These are phyloP conservation scores for Gambelia wislizenii DNA, from an alignment of 2,797 vertebrate species.

Conservation along the genomic window DNA sequence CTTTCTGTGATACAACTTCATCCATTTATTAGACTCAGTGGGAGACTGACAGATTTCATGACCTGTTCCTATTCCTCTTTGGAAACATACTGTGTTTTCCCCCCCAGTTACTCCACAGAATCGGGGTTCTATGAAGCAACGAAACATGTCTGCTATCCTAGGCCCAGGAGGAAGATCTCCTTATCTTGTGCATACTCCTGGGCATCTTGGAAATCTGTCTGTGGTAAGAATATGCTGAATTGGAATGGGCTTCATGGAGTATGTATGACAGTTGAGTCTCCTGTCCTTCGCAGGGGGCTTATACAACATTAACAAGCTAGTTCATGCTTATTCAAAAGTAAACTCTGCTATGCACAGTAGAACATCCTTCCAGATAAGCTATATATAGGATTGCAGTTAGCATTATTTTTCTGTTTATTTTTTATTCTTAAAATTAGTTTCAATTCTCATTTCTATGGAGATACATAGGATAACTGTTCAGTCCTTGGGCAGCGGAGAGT, in stretches of 20 bases:
- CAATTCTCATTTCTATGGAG: not conserved
- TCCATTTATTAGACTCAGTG: not conserved
- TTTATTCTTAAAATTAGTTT: not conserved
- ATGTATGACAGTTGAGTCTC: not conserved
- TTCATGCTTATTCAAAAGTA: not conserved
- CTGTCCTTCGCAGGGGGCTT: not conserved
- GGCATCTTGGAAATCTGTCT: conserved; percentile 78
- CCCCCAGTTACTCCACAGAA: conserved; percentile 76
- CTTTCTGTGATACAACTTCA: not conserved
- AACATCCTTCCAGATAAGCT: not conserved
- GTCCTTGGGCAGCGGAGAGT: not conserved
- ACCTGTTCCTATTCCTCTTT: conserved; percentile 10
- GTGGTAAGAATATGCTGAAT: conserved; percentile 75
- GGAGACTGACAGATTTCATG: not conserved
- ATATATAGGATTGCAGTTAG: not conserved
- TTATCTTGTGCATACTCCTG: conserved; percentile 82
- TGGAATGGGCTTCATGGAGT: not conserved
- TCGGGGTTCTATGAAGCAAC: conserved; percentile 77
- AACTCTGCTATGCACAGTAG: not conserved
- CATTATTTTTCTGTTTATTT: not conserved
- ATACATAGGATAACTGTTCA: not conserved
- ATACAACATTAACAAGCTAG: not conserved
- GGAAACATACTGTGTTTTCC: conserved; percentile 19
- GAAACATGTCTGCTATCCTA: conserved; percentile 87
- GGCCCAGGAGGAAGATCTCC: conserved; percentile 84